Base-by-base conservation (phyloP, 1,140 invertebrate genomes). In the Linepithema humile region DNA sequence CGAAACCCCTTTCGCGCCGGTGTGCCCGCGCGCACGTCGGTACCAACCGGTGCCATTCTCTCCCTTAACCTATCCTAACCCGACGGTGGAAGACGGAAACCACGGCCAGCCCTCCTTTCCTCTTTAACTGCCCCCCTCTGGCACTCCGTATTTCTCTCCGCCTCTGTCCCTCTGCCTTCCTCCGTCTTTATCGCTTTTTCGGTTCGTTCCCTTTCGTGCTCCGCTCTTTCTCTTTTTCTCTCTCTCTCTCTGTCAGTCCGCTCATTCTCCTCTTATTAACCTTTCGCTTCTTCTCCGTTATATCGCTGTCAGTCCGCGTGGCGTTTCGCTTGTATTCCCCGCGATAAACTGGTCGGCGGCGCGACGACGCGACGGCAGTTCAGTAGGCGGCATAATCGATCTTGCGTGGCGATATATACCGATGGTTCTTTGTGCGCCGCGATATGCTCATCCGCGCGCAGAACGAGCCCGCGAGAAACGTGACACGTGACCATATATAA, bases 31-130 rank as follows among this genome's bases (percentile, higher is more conserved):
- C 64, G 73, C 70, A 12, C 60, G 26, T 67, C 78, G 85, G 90
- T 91, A 91, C 90, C 88, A 88, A 91, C 77, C 83, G 82, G 90
- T 91, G 83, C 90, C 90, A 82, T 82, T 90, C 85, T 88, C 82
- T 90, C 86, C 82, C 89, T 88, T 90, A 90, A 90, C 88, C 88
- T 87, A 89, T 74, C 88, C 83, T 86, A 88, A 90, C 83, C 72
- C 62, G 26, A 73, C 10, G 17, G 7, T 35, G 20, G 64, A 62
- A 73, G 72, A 85, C 59, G 85, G 87, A 87, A 89, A 84, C 69
- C 80, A 45, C 43, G 43, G 53, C 70, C 65, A 50, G 43, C 69
- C 57, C 67, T 35, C 50, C 43, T 50, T 55, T 59, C 40, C 57
- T 74, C 43, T 45, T 72, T 32, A 2, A 20, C 55, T 84, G 1